These are phyloP conservation scores for Phocides pigmalion DNA, from an alignment of 1,140 invertebrate genomes.

Conservation along the genomic window DNA sequence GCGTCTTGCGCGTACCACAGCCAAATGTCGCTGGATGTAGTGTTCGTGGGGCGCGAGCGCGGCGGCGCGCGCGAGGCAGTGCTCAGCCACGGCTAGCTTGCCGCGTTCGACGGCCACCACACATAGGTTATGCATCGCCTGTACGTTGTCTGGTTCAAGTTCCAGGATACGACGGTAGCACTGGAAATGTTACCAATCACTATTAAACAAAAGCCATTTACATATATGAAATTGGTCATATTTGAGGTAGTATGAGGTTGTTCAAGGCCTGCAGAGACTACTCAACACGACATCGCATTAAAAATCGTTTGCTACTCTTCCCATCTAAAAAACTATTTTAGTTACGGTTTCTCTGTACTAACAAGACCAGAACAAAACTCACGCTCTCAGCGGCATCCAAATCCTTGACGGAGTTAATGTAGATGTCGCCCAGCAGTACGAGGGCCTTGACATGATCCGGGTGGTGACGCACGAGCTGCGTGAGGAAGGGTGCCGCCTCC, in stretches of 20 bases:
- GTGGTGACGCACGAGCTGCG: slow-evolving; percentile 95
- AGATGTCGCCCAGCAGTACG: slow-evolving; percentile 97
- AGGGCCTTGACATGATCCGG: slow-evolving; percentile 97
- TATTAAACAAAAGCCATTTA: too few relatives aligned
- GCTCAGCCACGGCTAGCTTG: slow-evolving; percentile 91
- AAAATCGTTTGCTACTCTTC: too few relatives aligned
- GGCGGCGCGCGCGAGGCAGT: slow-evolving; percentile 92
- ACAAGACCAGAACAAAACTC: too few relatives aligned
- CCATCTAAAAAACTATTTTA: too few relatives aligned
- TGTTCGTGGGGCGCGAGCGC: slow-evolving; percentile 93
- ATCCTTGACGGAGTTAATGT: slow-evolving; percentile 98
- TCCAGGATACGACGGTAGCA: slow-evolving; percentile 95
- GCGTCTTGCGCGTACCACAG: slow-evolving; percentile 91
- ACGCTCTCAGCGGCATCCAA: slow-evolving; percentile 95
- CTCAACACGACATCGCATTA: too few relatives aligned
- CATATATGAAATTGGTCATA: too few relatives aligned
- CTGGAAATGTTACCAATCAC: too few relatives aligned
- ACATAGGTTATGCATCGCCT: slow-evolving; percentile 97
- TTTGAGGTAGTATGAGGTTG: too few relatives aligned
- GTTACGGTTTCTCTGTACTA: too few relatives aligned
- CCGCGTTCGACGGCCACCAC: slow-evolving; percentile 97
- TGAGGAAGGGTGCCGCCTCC: slow-evolving; percentile 96
- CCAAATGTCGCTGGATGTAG: slow-evolving; percentile 95
- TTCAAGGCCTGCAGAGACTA: too few relatives aligned
- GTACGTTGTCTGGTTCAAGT: slow-evolving; percentile 95